Base-by-base conservation (phyloP, 2,888 invertebrate genomes). In the Noctua fimbriata region DNA sequence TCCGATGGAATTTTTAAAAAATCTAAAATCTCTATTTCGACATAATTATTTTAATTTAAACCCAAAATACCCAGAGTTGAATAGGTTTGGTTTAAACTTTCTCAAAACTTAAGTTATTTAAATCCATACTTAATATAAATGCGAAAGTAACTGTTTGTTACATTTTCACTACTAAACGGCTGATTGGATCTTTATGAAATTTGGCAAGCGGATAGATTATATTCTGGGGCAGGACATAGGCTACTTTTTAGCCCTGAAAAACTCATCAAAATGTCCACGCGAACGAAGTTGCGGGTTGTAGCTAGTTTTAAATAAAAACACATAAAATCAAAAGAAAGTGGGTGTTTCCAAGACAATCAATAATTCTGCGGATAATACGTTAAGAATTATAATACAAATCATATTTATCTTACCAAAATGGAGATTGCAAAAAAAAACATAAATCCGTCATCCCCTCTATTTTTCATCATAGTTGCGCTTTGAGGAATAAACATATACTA, bases 291-390 rank as follows among this genome's bases (percentile, higher is more conserved):
- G 2, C 44, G 12, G 44, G 1, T 12, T 1, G 2, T 12, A 12
- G 12, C 18, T 18, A 18, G 16, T 52, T 52, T 0, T 52, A 16
- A 60, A 28, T 16, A 24, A 72, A 72, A 44, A 60, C 44, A 24
- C 24, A 44, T 28, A 24, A 32, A 58, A 32, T 58, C 18, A 58
- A 75, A 75, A 44, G 75, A 75, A 75, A 58, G 55, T 24, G 3
- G 44, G 41, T n/a, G 10, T 69, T 32, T 44, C 55, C 55, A 6
- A 41, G 2, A 28, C 36, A 52, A 24, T 24, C 21, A 36, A 7
- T 1, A 60, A 14, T 60, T 60, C 16, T 60, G 14, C n/a, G 1
- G 5, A 14, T n/a, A 14, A n/a, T n/a, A 58, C 36, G 16, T 21
- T 65, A 1, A 36, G 36, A 21, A n/a, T n/a, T 65, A 4, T 21